phyloP scores from a whole-genome alignment of 2,113 vertebrate species.

The Cololabis saira region DNA sequence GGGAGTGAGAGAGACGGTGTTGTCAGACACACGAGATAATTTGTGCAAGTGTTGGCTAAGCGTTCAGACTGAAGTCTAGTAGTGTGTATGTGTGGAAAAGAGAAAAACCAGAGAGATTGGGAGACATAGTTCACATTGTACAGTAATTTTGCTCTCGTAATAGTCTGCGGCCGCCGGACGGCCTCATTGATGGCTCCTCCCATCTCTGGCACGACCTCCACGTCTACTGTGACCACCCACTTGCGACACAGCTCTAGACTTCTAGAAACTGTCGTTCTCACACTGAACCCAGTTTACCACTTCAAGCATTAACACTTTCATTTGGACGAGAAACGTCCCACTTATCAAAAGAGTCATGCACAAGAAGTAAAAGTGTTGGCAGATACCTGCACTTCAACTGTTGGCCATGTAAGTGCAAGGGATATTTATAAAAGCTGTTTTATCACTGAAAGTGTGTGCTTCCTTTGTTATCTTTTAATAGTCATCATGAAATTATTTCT shows the following conservation, averaged over 20 bases:
- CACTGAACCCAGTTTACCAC: too few relatives aligned
- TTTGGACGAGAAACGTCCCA: too few relatives aligned
- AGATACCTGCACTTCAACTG: too few relatives aligned
- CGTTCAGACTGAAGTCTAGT: conserved; percentile 18
- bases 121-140: conserved; percentile 12
- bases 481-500: too few relatives aligned
- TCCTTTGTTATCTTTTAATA: too few relatives aligned
- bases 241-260: neutral
- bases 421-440: too few relatives aligned
- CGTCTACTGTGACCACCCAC: conserved; percentile 30
- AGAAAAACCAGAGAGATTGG: conserved; percentile 28
- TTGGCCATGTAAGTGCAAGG: too few relatives aligned
- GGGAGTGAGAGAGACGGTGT: conserved; percentile 35
- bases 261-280: too few relatives aligned
- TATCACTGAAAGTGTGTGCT: too few relatives aligned
- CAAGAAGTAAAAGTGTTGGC: too few relatives aligned
- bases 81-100: conserved; percentile 9
- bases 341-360: too few relatives aligned
- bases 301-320: too few relatives aligned
- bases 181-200: conserved; percentile 23
- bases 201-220: conserved; percentile 11
- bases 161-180: conserved; percentile 25
- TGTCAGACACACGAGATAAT: conserved; percentile 32
- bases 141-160: conserved; percentile 25
- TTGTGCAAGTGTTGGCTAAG: conserved; percentile 6